These are phyloP conservation scores for Peromyscus aztecus DNA, from an alignment of 2,797 vertebrate genomes.

Conservation along the genomic window DNA sequence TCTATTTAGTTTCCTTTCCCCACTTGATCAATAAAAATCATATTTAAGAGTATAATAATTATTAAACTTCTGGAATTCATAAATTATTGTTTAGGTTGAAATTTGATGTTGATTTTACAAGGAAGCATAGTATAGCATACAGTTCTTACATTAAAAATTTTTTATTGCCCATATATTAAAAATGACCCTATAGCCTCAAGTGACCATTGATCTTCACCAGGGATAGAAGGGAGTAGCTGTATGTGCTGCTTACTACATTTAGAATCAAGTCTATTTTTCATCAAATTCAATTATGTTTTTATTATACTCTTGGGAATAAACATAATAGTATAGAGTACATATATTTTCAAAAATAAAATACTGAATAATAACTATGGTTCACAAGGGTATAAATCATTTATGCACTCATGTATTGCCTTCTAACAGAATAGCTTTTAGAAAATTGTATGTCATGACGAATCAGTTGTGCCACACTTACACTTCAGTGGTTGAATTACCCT, in stretches of 20 bases:
- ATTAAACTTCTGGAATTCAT: constrained; percentile 81
- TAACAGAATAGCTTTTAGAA: constrained; percentile 87
- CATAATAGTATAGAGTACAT: constrained; percentile 86
- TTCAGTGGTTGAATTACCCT: constrained; percentile 84
- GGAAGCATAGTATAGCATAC: constrained; percentile 78
- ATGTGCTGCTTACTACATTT: constrained; percentile 80
- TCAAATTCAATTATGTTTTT: constrained; percentile 88
- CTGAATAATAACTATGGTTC: constrained; percentile 86
- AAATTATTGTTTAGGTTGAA: constrained; percentile 79
- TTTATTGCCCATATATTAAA: constrained; percentile 87
- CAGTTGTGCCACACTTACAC: constrained; percentile 81
- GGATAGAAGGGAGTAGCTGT: constrained; percentile 82
- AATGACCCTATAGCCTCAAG: constrained; percentile 84
- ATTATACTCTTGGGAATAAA: constrained; percentile 87
- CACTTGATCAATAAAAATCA: constrained; percentile 76
- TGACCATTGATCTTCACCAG: constrained; percentile 87
- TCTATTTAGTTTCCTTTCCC: constrained; percentile 72
- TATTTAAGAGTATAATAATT: constrained; percentile 75
- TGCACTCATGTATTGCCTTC: constrained; percentile 86
- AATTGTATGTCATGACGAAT: constrained; percentile 85
- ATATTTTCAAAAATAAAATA: constrained; percentile 87
- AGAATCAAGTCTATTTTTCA: constrained; percentile 87
- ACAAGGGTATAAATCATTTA: constrained; percentile 87
- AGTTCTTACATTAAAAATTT: constrained; percentile 86
- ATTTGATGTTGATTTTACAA: constrained; percentile 83